Base-by-base conservation (phyloP, 2,888 invertebrate genomes). In the Apamea crenata region DNA sequence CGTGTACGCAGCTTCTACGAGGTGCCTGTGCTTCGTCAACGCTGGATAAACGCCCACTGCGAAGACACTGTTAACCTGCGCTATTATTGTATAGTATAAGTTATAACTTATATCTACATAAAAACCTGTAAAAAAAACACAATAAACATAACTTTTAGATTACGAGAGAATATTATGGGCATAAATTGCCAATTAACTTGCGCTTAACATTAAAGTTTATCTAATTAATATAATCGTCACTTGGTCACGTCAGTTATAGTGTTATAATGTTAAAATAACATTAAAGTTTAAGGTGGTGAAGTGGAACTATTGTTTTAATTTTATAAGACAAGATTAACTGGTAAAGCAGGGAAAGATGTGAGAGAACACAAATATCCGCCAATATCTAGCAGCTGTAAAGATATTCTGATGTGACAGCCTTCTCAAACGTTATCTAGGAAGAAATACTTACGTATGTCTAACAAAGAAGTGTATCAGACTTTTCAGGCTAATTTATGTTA, bases 251-350 rank as follows among this genome's bases (percentile, higher is more conserved):
- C 40, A 40, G 40, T 36, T 83, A 70, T 67, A 74, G 61, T 10
- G 32, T 63, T 32, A 32, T 7, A 40, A 7, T 40, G 40, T 63
- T 63, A 53, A 74, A 83, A 36, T 40, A 36, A 18, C 47, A 56
- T 78, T 71, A 56, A 78, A 56, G 2, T 50, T 71, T 61, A 66
- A 63, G 32, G 47, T 74, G 65, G 16, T 73, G 6, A 61, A 75
- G 61, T 71, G 67, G 68, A 79, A 74, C 69, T 66, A 68, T 80
- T 74, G 67, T 53, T 53, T 80, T 67, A 36, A 56, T 50, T 80
- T 71, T 61, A 44, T 68, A n/a, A 74, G 53, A 53, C 53, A 29
- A 16, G 56, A 66, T 29, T 56, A 47, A 65, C 44, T 53, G 50
- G 59, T 56, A 50, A 70, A 66, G 36, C 36, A n/a, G 47, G 18